Evolutionary conservation across 2,888 invertebrate genomes (phyloP).

Genomic region (Elysia crispata): DNA sequence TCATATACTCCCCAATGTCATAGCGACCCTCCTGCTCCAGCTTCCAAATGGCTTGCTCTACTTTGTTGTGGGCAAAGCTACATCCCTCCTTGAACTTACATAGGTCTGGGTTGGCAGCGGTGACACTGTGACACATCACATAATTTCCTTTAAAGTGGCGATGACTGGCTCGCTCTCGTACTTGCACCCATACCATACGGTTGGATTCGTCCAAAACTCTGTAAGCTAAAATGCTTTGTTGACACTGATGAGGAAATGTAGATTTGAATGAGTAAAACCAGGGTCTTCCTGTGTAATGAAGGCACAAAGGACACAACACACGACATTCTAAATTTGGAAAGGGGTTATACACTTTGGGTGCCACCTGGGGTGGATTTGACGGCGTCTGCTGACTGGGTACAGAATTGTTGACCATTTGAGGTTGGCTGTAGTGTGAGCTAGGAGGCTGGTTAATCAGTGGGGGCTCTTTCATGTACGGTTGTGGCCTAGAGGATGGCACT

Average conservation of each 20-base stretch:
- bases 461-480: conserved; percentile 2
- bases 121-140: conserved; percentile 65
- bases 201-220: conserved; percentile 50
- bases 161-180: conserved; percentile 69
- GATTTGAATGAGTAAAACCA: conserved; percentile 23
- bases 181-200: conserved; percentile 57
- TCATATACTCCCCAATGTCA: conserved; percentile 70
- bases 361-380: conserved; percentile 27
- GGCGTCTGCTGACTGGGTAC: background rate
- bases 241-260: conserved; percentile 61
- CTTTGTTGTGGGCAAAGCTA: conserved; percentile 70
- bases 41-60: conserved; percentile 70
- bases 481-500: conserved; percentile 1
- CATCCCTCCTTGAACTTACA: conserved; percentile 66
- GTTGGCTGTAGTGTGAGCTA: background rate
- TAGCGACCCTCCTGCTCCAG: conserved; percentile 70
- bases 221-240: conserved; percentile 65
- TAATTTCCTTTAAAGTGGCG: conserved; percentile 69
- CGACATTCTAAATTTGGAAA: conserved; percentile 25
- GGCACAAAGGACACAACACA: conserved; percentile 31
- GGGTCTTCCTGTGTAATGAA: conserved; percentile 28
- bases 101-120: conserved; percentile 51
- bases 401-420: background rate
- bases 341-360: conserved; percentile 37
- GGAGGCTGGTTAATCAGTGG: background rate